Evolutionary conservation across 1,140 invertebrate species (phyloP).

Genomic region (Saccostrea echinata): DNA sequence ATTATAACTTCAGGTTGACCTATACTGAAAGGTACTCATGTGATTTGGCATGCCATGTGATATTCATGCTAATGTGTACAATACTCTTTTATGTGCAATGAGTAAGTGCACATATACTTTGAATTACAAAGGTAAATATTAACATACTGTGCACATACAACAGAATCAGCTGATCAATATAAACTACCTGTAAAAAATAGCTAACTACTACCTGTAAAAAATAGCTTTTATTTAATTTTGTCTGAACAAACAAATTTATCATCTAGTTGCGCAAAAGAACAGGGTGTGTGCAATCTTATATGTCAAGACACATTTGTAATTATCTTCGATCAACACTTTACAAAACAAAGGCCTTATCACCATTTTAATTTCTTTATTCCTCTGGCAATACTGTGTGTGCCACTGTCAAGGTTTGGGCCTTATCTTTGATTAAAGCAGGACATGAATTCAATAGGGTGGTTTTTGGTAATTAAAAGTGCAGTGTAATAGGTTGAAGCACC

Average conservation of each 20-base stretch:
- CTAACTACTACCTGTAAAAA: neutral
- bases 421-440: slow-evolving; percentile 32
- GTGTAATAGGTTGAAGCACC: slow-evolving; percentile 30
- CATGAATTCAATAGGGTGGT: slow-evolving; percentile 31
- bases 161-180: slow-evolving; percentile 16
- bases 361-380: slow-evolving; percentile 19
- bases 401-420: slow-evolving; percentile 20
- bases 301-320: slow-evolving; percentile 35
- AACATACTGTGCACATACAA: neutral
- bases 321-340: slow-evolving; percentile 25
- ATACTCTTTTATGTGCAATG: slow-evolving; percentile 16
- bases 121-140: slow-evolving; percentile 33
- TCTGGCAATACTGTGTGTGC: slow-evolving; percentile 17
- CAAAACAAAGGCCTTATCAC: slow-evolving; percentile 34
- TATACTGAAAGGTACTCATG: neutral
- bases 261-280: neutral
- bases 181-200: slow-evolving; percentile 1
- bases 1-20: neutral
- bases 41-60: neutral
- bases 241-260: slow-evolving; percentile 26
- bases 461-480: slow-evolving; percentile 39
- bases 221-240: neutral
- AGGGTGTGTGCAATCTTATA: slow-evolving; percentile 20
- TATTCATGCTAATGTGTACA: neutral
- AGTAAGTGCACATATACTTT: slow-evolving; percentile 22